Base-by-base conservation (phyloP, 1,140 invertebrate genomes). In the Dinoponera quadriceps region DNA sequence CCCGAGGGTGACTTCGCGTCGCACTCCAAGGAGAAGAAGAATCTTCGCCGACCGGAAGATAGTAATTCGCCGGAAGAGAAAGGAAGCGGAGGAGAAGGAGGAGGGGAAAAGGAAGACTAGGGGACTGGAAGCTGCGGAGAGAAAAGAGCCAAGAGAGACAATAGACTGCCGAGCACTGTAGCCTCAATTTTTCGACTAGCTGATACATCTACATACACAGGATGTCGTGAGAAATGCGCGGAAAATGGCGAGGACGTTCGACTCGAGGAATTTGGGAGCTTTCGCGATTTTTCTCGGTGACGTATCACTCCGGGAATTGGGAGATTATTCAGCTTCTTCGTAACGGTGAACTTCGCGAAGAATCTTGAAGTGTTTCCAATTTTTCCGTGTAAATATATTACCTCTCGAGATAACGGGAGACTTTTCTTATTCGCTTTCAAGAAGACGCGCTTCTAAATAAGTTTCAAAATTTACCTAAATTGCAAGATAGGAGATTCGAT, bases 101-200 rank as follows among this genome's bases (percentile, higher is more conserved):
- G 57, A 72, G 22, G 22, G 48, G 62, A 66, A 38, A 16, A 69
- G 51, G 14, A 83, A 65, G 44, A 44, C 57, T 74, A 57, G 38
- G 78, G 49, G 71, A 83, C 20, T 38, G 18, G 72, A 68, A 84
- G 82, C 63, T 85, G 73, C 69, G 78, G 85, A 82, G 85, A 82
- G 84, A 91, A 44, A 44, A 89, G 90, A 92, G 92, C 91, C 91
- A 94, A 90, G 92, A 93, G 93, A 94, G 93, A 94, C 92, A 93
- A 94, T 93, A 93, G 93, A 94, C 93, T 94, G 93, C 92, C 92
- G 92, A 93, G 92, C 91, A 91, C 83, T 90, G 85, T 93, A 94
- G 92, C 91, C 90, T 94, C 92, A 92, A 91, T 88, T 88, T 91
- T 91, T 86, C 88, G 71, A 91, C 88, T 93, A 93, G 91, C 89